phyloP scores from a whole-genome alignment of 2,113 vertebrate genomes.

The Chloebia gouldiae region DNA sequence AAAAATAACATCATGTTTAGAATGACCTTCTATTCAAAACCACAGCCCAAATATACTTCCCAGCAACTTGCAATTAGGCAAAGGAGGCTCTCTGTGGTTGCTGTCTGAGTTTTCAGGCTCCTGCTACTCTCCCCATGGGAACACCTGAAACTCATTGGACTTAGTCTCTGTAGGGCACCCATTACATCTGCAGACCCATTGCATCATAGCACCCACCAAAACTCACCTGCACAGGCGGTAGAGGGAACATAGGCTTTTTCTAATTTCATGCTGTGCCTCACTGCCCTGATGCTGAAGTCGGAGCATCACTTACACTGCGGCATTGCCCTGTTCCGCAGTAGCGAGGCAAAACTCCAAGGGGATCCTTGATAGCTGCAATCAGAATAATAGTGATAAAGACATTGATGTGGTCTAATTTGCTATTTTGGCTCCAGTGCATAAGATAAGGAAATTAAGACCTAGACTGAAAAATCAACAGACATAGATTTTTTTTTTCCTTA shows the following conservation, averaged over 20 bases:
- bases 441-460: background rate
- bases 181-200: background rate
- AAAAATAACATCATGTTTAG: background rate
- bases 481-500: background rate
- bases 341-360: background rate
- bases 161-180: background rate
- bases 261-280: background rate
- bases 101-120: background rate
- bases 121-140: background rate
- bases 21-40: background rate
- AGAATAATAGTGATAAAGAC: background rate
- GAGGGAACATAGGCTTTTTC: rapidly evolving
- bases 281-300: rapidly evolving
- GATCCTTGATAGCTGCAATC: background rate
- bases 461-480: background rate
- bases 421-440: background rate
- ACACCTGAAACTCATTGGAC: background rate
- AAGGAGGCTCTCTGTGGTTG: background rate
- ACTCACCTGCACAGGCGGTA: background rate
- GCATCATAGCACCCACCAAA: background rate
- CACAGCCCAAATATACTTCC: background rate
- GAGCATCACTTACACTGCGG: background rate
- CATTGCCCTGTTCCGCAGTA: background rate
- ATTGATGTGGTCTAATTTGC: background rate
- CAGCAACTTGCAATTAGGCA: background rate